Conservation (phyloP, 2,113 vertebrate genomes). For the Cynocephalus volans region DNA sequence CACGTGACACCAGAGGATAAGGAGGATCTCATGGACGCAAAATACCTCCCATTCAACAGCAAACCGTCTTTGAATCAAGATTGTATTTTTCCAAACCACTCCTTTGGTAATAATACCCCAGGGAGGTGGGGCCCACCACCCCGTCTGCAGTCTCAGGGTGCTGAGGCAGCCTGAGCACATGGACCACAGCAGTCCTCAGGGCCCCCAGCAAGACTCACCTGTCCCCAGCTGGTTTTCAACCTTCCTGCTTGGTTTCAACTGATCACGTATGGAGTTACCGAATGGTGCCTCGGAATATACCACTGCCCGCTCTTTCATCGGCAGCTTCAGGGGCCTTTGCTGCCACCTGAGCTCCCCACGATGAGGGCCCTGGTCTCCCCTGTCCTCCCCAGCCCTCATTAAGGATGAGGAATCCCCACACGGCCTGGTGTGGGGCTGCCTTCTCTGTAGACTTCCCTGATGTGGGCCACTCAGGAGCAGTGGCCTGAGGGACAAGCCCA, state of each 20-base stretch:
- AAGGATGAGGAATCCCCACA: neutral
- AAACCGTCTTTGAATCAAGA: neutral
- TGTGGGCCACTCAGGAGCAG: fast-evolving
- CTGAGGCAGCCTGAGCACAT: neutral
- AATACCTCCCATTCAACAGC: neutral
- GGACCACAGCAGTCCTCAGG: too few species aligned
- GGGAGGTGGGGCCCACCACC: too few species aligned
- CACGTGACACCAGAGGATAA: too few species aligned
- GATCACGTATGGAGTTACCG: too few species aligned
- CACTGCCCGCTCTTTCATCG: too few species aligned
- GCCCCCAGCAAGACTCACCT: neutral
- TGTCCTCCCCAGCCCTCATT: neutral
- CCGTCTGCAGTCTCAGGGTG: fast-evolving
- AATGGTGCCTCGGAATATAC: too few species aligned
- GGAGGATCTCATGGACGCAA: too few species aligned
- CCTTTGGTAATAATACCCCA: neutral
- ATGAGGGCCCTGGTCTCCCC: neutral
- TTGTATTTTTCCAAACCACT: neutral
- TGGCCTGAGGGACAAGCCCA: too few species aligned
- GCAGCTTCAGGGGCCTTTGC: neutral
- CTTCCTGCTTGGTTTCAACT: too few species aligned
- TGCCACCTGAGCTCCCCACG: neutral
- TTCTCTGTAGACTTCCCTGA: fast-evolving
- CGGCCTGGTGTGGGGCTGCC: fast-evolving
- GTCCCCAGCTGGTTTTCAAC: too few species aligned